Conservation (phyloP, 2,888 invertebrate genomes). For the Sphecodes monilicornis region DNA sequence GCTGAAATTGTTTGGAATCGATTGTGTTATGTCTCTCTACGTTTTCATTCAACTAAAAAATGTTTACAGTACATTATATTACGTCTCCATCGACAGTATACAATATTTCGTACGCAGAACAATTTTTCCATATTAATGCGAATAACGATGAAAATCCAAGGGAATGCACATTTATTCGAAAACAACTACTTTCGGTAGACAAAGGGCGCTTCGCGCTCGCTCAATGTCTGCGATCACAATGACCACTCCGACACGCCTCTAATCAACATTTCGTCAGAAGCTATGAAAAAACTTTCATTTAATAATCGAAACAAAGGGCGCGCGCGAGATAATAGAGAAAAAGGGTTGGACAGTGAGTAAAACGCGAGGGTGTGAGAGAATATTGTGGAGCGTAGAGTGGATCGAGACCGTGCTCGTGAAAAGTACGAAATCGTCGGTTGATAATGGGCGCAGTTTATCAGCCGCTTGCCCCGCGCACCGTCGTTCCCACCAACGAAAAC, state of each 20-base stretch:
- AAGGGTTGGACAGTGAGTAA: slow-evolving; percentile 22
- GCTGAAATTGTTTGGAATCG: no score
- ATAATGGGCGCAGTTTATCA: slow-evolving; percentile 82
- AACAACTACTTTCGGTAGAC: neutral
- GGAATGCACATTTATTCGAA: neutral
- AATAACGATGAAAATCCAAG: no score
- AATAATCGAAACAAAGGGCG: slow-evolving; percentile 7
- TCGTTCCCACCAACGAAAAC: slow-evolving; percentile 36
- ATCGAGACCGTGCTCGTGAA: slow-evolving; percentile 72
- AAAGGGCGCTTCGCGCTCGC: neutral
- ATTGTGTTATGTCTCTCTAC: no score
- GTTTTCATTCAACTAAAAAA: no score
- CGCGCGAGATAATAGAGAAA: neutral
- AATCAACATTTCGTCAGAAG: slow-evolving; percentile 9
- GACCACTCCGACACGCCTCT: neutral
- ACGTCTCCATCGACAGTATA: no score
- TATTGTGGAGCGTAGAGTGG: slow-evolving; percentile 20
- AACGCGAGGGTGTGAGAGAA: neutral
- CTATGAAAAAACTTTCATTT: slow-evolving; percentile 1
- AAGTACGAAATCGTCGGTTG: slow-evolving; percentile 81
- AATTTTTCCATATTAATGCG: no score
- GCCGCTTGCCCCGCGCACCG: slow-evolving; percentile 55
- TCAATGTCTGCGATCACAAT: neutral
- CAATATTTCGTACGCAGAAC: no score
- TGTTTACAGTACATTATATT: no score